A percentile compares a stretch with the other conserved stretches of the same genome.
Conservation (phyloP, 2,888 invertebrate genomes). For the Nesidiocoris tenuis region DNA sequence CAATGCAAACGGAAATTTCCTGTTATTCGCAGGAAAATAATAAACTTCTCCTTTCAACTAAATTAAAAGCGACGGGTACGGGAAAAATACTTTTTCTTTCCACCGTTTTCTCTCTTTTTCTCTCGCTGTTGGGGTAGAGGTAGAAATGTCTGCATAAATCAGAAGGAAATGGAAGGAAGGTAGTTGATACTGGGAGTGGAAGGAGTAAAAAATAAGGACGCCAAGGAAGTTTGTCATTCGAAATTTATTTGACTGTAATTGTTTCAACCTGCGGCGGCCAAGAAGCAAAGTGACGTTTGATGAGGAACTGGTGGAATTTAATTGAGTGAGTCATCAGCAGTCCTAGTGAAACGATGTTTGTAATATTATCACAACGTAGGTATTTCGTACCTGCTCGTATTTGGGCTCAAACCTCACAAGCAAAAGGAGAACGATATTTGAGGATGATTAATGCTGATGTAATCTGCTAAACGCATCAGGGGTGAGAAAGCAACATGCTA, state of each 20-base stretch:
- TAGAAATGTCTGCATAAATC: slow-evolving; percentile 4
- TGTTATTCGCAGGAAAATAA: background rate
- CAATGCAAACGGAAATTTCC: too few relatives aligned
- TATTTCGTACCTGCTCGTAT: too few relatives aligned
- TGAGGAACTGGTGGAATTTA: too few relatives aligned
- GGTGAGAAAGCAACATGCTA: too few relatives aligned
- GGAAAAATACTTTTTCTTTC: background rate
- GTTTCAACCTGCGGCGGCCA: background rate
- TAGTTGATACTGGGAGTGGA: background rate
- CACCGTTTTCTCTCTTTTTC: background rate
- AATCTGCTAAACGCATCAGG: too few relatives aligned
- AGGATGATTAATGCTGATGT: too few relatives aligned
- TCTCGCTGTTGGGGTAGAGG: background rate
- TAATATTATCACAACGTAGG: too few relatives aligned
- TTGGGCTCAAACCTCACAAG: too few relatives aligned
- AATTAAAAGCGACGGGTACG: background rate
- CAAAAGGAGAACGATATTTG: too few relatives aligned
- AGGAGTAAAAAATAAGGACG: slow-evolving; percentile 3
- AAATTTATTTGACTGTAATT: slow-evolving; percentile 15
- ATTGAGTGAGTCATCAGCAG: slow-evolving; percentile 13
- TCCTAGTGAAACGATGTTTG: too few relatives aligned
- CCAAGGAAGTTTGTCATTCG: slow-evolving; percentile 1
- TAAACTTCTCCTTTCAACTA: background rate
- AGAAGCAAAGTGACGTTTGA: too few relatives aligned
- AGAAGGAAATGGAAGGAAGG: background rate